Percentiles rank a stretch among this genome's conserved stretches.
phyloP scores from a whole-genome alignment of 2,888 invertebrate genomes.

The Ophioninae sp. region DNA sequence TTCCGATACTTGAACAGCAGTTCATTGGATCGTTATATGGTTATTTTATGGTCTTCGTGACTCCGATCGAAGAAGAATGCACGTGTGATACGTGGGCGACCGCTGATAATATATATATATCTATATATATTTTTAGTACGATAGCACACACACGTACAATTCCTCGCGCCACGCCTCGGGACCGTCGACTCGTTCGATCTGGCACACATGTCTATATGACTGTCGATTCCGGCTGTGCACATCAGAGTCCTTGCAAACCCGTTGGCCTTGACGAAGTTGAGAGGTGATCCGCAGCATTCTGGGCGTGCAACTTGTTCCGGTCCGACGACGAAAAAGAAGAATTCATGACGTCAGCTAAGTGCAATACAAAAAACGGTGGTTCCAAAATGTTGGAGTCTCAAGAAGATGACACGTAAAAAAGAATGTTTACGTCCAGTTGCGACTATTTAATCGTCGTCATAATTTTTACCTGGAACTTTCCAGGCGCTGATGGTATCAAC shows the following conservation, averaged over 20 bases:
- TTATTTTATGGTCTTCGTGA: constrained; percentile 25
- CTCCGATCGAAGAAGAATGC: constrained; percentile 34
- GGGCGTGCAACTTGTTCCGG: constrained; percentile 11
- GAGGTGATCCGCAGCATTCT: constrained; percentile 26
- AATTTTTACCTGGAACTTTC: neutral
- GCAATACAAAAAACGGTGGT: neutral
- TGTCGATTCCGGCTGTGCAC: constrained; percentile 37
- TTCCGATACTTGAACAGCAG: constrained; percentile 5
- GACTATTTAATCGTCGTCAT: neutral
- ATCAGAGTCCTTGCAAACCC: constrained; percentile 51
- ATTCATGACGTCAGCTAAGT: neutral
- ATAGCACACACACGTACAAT: neutral
- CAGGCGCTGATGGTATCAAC: neutral
- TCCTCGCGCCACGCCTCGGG: constrained; percentile 21
- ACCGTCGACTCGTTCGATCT: constrained; percentile 37
- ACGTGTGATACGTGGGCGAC: constrained; percentile 35
- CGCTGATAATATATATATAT: constrained; percentile 8
- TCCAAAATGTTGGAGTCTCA: neutral
- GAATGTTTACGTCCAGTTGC: neutral
- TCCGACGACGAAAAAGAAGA: constrained; percentile 1
- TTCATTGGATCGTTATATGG: constrained; percentile 23
- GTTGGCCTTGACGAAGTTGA: constrained; percentile 58
- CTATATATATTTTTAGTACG: neutral
- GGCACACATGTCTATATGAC: constrained; percentile 42
- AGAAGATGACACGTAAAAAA: neutral